These are phyloP conservation scores for Leptobrachium leishanense DNA, from an alignment of 2,113 vertebrate genomes.

Conservation along the genomic window DNA sequence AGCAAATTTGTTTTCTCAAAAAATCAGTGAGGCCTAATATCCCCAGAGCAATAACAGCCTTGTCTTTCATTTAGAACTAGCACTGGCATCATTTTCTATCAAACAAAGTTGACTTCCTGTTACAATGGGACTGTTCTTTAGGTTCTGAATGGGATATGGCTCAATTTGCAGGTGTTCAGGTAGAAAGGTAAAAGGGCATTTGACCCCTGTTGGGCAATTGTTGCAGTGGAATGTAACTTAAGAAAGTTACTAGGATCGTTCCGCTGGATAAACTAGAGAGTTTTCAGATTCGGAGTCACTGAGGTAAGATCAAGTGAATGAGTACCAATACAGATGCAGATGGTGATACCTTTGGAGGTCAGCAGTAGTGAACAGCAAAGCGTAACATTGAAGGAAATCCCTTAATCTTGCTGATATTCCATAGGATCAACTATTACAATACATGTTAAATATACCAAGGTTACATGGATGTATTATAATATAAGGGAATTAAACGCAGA, in stretches of 20 bases:
- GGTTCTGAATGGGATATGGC: slow-evolving; percentile 66
- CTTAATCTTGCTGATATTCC: too few relatives aligned
- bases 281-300: slow-evolving; percentile 60
- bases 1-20: slow-evolving; percentile 99
- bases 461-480: too few relatives aligned
- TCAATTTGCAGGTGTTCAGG: slow-evolving; percentile 87
- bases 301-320: slow-evolving; percentile 58
- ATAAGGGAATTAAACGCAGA: neutral
- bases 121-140: slow-evolving; percentile 84
- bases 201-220: slow-evolving; percentile 66
- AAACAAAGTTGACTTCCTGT: slow-evolving; percentile 76
- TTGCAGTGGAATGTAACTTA: slow-evolving; percentile 78
- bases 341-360: neutral
- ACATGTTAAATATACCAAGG: too few relatives aligned
- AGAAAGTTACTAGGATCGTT: slow-evolving; percentile 68
- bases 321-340: slow-evolving; percentile 58
- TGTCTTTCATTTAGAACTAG: slow-evolving; percentile 83
- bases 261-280: slow-evolving; percentile 64
- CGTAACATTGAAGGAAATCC: too few relatives aligned
- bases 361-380: neutral
- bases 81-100: slow-evolving; percentile 77
- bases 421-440: too few relatives aligned
- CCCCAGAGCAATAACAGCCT: slow-evolving; percentile 87
- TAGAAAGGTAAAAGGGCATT: slow-evolving; percentile 74
- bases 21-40: slow-evolving; percentile 89